Evolutionary conservation across 2,888 invertebrate genomes (phyloP), one percentile per base, ranked within the genome.

Genomic region (Hydraecia micacea): DNA sequence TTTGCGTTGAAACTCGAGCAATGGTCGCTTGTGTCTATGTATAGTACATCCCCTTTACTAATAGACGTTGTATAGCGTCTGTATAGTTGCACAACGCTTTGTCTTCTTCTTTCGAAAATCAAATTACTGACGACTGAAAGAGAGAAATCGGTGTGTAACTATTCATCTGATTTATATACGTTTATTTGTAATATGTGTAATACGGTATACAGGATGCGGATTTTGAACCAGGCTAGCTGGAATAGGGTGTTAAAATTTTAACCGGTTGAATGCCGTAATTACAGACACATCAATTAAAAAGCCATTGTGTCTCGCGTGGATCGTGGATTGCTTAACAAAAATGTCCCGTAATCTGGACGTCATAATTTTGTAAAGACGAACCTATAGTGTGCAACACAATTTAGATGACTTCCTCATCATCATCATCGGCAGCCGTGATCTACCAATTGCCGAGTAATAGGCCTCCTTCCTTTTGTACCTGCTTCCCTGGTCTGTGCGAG

Each of bases 1-100:
- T 76, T 75, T 84, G 63, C 73, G 62, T 77, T 73, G 77, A 52
- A 84, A 81, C 78, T 72, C 75, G 18, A 81, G 68, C 78, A 66
- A 66, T 58, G 71, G 55, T 62, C 67, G 75, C 46, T n/a, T 5
- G 60, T 39, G 39, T 75, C 36, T 63, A 65, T 32, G 32, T 32
- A 32, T 2, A 32, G 32, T 32, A 32, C 32, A 32, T 32, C 32
- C 32, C 32, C 32, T 32, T 32, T 32, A 32, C 32, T 32, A 32
- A 32, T 3, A 32, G 3, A 32, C 32, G 32, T 32, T 32, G 32
- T 32, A 1, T 32, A 32, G 32, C 32, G 1, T 32, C 32, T 32
- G 32, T 32, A 32, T 32, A 32, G 32, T 32, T 32, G 3, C 32
- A 32, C 32, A 32, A 32, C 32, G 32, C 32, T 2, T 32, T 32